Base-by-base conservation (phyloP, 2,113 vertebrate genomes). In the Hypocryptadius cinnamomeus region DNA sequence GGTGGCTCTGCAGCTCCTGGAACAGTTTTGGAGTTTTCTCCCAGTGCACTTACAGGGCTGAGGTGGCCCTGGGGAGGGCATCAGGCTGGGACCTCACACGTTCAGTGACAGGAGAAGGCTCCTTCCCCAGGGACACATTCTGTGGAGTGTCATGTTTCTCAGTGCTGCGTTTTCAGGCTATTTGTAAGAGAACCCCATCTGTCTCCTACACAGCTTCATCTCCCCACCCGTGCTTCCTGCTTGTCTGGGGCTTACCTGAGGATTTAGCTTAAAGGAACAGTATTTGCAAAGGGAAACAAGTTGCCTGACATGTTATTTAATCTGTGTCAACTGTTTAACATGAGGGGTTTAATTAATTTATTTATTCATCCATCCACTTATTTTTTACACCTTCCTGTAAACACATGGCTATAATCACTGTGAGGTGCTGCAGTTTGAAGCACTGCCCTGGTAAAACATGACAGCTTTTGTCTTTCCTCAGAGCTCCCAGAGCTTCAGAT, bases 401-500 rank as follows among this genome's bases (percentile, higher is more conserved):
- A 72, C 78, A 54, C 48, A 27, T 8, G 79, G 57, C 64, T 2
- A 0, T 56, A 45, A 66, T 70, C 72, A 30, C 71, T n/a, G 3
- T 7, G 40, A 74, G 59, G 78, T 16, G 0, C 57, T 57, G 80
- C 54, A 37, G 42, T 56, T 79, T 71, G 87, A 87, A 88, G 74
- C 30, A 19, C 22, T 51, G 6, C 44, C 60, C 79, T 80, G 63
- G 35, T 87, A 76, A 93, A 91, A 87, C 85, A 63, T 51, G 76
- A 77, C 85, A 68, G 71, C 82, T 92, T 92, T 72, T 92, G 78
- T 92, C 87, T 95, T 73, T 51, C 54, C 54, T 57, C 59, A 33
- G 40, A 78, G 79, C 89, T 96, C 94, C 78, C 89, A 89, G 74
- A 85, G 87, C 64, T 95, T 95, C 85, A 85, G 35, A 95, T 79